Evolutionary conservation across 2,888 invertebrate species (phyloP).

Genomic region (Clostera curtula): DNA sequence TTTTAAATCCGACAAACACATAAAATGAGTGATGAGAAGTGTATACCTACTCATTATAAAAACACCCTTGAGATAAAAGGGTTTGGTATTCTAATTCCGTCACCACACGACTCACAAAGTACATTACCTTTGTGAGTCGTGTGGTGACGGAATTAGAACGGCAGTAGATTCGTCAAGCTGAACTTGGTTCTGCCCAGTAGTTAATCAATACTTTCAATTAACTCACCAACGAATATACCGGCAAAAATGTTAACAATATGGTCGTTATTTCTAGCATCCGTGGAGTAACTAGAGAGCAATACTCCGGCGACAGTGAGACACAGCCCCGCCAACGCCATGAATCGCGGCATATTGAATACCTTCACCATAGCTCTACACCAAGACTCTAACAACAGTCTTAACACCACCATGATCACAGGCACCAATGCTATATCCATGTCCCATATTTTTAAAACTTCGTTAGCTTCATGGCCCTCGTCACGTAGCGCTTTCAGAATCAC

Average conservation of each 20-base stretch:
- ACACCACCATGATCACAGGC: constrained; percentile 75
- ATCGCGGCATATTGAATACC: constrained; percentile 73
- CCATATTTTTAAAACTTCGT: constrained; percentile 66
- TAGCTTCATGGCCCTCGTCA: constrained; percentile 59
- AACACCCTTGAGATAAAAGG: no score
- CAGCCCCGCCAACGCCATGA: constrained; percentile 72
- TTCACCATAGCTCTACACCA: constrained; percentile 74
- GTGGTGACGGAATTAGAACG: no score
- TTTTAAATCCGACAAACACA: no score
- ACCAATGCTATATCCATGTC: constrained; percentile 74
- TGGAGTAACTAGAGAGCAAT: constrained; percentile 65
- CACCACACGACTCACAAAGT: no score
- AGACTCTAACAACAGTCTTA: constrained; percentile 75
- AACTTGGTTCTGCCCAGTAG: no score
- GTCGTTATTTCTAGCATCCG: constrained; percentile 57
- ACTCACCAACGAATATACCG: constrained; percentile 69
- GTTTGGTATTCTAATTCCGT: no score
- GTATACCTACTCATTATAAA: no score
- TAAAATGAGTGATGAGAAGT: no score
- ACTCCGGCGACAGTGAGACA: constrained; percentile 76
- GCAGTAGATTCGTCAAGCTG: no score
- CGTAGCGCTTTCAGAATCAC: constrained; percentile 68
- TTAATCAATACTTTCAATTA: constrained; percentile 6
- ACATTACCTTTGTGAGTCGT: no score
- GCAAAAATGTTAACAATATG: constrained; percentile 66